A percentile compares a stretch with the other conserved stretches of the same genome.
phyloP scores from a whole-genome alignment of 2,113 vertebrate species.

The Craseonycteris thonglongyai region DNA sequence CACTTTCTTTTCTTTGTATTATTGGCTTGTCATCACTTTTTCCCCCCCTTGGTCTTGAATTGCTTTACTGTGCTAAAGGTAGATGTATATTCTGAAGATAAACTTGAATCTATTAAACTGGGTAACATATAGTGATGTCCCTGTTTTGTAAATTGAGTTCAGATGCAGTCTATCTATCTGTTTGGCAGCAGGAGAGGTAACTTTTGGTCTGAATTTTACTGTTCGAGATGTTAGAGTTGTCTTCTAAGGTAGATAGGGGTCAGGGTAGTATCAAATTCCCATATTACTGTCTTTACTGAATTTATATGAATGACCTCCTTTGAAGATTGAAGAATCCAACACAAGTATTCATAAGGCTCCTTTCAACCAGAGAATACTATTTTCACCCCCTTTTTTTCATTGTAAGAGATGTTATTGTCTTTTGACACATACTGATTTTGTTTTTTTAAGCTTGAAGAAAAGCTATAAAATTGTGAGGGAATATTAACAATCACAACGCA shows the following conservation, averaged over 20 bases:
- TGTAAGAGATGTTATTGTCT: conserved; percentile 63
- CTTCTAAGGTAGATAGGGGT: conserved; percentile 80
- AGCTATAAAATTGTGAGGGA: neutral
- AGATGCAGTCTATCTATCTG: conserved; percentile 84
- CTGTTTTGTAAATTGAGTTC: conserved; percentile 87
- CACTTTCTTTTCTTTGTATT: no score
- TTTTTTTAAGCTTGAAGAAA: conserved; percentile 33
- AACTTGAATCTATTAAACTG: conserved; percentile 83
- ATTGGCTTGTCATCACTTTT: no score
- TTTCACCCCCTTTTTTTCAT: conserved; percentile 65
- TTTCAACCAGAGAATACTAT: conserved; percentile 65
- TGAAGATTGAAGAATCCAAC: conserved; percentile 81
- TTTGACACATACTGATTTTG: conserved; percentile 58
- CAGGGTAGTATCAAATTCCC: conserved; percentile 82
- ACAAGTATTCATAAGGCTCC: conserved; percentile 69
- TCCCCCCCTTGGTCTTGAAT: conserved; percentile 76
- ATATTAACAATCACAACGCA: neutral
- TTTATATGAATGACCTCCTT: conserved; percentile 86
- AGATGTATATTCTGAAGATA: conserved; percentile 84
- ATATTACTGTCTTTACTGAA: conserved; percentile 86
- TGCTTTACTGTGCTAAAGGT: conserved; percentile 75
- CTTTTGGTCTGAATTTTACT: conserved; percentile 83
- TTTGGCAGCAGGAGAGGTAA: conserved; percentile 80
- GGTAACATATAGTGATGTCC: conserved; percentile 83
- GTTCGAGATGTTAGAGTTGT: conserved; percentile 82